Percentiles rank a stretch among this genome's conserved stretches.
Evolutionary conservation across 2,113 vertebrate genomes (phyloP).

Genomic region (Gymnogyps californianus): DNA sequence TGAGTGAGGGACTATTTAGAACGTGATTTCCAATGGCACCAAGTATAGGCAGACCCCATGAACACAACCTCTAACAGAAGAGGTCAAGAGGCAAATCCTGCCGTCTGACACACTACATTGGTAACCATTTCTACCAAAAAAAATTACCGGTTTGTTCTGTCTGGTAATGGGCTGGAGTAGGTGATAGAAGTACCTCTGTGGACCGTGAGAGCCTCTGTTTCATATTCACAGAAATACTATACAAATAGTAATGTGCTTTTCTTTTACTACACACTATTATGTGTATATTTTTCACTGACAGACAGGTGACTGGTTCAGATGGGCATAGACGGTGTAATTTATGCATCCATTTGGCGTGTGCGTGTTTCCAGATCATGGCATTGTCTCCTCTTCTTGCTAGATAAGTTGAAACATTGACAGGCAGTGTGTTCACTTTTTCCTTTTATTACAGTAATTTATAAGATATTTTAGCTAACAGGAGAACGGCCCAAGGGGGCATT

Average conservation of each 20-base stretch:
- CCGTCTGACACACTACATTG: background rate
- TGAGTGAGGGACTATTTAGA: background rate
- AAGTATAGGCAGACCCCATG: background rate
- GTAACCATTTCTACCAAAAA: background rate
- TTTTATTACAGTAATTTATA: conserved; percentile 85
- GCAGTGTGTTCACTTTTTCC: conserved; percentile 77
- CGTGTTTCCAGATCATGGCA: conserved; percentile 68
- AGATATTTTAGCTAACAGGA: conserved; percentile 84
- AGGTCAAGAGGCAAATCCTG: background rate
- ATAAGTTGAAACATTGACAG: conserved; percentile 81
- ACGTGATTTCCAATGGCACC: background rate
- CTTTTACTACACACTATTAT: background rate
- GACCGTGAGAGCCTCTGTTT: background rate
- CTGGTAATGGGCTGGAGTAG: background rate
- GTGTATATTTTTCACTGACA: background rate
- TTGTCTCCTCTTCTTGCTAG: conserved; percentile 72
- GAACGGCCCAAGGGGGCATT: conserved; percentile 80
- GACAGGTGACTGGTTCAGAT: conserved; percentile 26
- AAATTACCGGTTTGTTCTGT: background rate
- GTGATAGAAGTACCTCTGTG: background rate
- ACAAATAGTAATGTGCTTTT: background rate
- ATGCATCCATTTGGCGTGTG: conserved; percentile 62
- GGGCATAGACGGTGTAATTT: conserved; percentile 51
- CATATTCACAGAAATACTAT: background rate
- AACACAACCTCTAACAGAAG: background rate